Percentiles rank a stretch among this genome's conserved stretches.
These are phyloP conservation scores for Cephus pygmeus DNA, from an alignment of 2,888 invertebrate species.

Conservation along the genomic window DNA sequence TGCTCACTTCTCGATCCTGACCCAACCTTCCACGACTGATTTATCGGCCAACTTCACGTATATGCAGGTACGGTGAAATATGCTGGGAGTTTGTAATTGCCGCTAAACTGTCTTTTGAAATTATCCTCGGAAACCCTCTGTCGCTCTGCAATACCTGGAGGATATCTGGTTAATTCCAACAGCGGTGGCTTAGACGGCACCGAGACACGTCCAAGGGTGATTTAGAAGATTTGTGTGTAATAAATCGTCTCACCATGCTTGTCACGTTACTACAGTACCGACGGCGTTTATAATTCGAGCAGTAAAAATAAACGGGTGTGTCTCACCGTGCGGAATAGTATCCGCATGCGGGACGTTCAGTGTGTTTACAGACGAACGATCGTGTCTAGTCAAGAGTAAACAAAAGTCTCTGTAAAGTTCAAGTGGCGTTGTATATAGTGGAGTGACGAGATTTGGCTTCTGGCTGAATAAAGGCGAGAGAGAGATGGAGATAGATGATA, in stretches of 20 bases:
- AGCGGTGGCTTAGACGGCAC: background rate
- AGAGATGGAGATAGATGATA: conserved; percentile 15
- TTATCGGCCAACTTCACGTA: background rate
- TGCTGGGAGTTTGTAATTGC: background rate
- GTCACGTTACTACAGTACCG: background rate
- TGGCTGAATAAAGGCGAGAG: conserved; percentile 30
- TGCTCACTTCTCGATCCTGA: background rate
- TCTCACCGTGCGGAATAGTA: background rate
- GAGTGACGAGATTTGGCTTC: background rate
- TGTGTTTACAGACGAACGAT: background rate
- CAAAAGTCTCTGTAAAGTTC: background rate
- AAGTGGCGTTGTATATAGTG: background rate
- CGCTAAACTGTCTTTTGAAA: background rate
- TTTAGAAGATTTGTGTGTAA: background rate
- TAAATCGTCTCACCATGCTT: background rate
- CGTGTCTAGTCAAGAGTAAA: background rate
- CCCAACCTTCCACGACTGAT: background rate
- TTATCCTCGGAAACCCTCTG: background rate
- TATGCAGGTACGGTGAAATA: background rate
- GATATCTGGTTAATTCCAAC: background rate
- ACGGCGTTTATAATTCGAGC: background rate
- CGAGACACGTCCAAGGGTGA: background rate
- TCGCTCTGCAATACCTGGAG: background rate
- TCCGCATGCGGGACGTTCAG: background rate
- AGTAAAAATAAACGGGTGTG: background rate